phyloP scores from a whole-genome alignment of 2,113 vertebrate species.

The Mesocricetus auratus region DNA sequence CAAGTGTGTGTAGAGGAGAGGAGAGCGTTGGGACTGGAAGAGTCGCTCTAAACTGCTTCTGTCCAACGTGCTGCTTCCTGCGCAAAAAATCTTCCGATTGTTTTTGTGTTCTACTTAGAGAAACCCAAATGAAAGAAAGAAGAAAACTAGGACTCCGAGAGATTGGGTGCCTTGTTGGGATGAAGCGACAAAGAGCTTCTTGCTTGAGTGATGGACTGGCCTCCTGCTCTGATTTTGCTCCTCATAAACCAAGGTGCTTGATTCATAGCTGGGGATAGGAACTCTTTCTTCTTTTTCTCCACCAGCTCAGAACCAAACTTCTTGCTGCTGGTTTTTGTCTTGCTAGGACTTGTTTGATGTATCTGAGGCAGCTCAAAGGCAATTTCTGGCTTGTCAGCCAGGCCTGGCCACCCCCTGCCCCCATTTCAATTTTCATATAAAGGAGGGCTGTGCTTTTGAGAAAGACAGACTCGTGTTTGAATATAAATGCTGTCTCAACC shows the following conservation, averaged over 20 bases:
- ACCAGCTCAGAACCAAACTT: neutral
- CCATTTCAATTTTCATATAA: conserved; percentile 50
- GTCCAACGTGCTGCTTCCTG: conserved; percentile 37
- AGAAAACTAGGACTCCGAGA: conserved; percentile 13
- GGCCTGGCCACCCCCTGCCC: neutral
- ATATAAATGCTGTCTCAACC: conserved; percentile 13
- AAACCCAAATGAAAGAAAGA: neutral
- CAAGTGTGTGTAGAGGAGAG: neutral
- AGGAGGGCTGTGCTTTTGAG: neutral
- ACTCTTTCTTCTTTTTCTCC: conserved; percentile 23
- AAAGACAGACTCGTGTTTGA: conserved; percentile 40
- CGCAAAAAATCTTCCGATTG: conserved; percentile 28
- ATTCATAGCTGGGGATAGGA: neutral
- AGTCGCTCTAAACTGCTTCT: neutral
- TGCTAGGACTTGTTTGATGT: neutral
- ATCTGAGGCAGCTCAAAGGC: conserved; percentile 30
- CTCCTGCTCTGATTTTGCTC: neutral
- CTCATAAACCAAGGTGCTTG: conserved; percentile 17
- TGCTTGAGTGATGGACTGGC: neutral
- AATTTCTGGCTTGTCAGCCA: conserved; percentile 19
- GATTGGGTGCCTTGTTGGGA: neutral
- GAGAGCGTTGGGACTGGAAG: conserved; percentile 8
- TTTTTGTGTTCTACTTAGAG: conserved; percentile 12
- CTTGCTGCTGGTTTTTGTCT: neutral
- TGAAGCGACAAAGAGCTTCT: neutral